Evolutionary conservation across 2,113 vertebrate species (phyloP).

Genomic region (Macquaria australasica): DNA sequence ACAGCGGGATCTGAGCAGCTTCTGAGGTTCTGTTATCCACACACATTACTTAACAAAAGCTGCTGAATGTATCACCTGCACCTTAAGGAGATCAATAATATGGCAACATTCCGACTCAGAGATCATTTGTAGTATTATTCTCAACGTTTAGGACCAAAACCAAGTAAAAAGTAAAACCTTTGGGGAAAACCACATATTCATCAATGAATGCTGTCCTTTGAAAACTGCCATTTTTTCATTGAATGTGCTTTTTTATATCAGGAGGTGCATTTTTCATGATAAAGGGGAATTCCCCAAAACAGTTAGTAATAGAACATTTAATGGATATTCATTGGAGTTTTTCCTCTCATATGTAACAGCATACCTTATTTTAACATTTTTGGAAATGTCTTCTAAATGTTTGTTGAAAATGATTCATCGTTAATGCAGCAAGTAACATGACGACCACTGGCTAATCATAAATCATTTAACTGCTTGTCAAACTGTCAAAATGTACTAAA

Average conservation of each 20-base stretch:
- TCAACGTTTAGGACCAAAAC: slow-evolving; percentile 4
- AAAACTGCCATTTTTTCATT: background rate
- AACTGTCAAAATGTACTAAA: slow-evolving; percentile 14
- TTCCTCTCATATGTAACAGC: background rate
- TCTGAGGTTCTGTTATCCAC: slow-evolving; percentile 5
- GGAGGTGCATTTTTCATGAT: background rate
- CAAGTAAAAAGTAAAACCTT: background rate
- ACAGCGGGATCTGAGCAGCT: background rate
- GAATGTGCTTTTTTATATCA: slow-evolving; percentile 12
- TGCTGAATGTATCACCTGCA: slow-evolving; percentile 10
- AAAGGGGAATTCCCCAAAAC: background rate
- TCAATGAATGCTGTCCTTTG: background rate
- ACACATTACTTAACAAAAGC: background rate
- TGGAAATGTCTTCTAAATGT: background rate
- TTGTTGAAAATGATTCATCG: background rate
- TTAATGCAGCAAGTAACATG: background rate
- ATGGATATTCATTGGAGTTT: background rate
- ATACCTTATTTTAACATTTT: slow-evolving; percentile 17
- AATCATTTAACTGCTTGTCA: background rate
- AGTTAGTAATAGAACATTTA: background rate
- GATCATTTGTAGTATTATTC: background rate
- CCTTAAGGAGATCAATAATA: background rate
- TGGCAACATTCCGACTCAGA: background rate
- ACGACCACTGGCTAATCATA: background rate
- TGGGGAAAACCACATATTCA: background rate